Evolutionary conservation across 2,113 vertebrate species (phyloP).

Genomic region (Atractosteus spatula): DNA sequence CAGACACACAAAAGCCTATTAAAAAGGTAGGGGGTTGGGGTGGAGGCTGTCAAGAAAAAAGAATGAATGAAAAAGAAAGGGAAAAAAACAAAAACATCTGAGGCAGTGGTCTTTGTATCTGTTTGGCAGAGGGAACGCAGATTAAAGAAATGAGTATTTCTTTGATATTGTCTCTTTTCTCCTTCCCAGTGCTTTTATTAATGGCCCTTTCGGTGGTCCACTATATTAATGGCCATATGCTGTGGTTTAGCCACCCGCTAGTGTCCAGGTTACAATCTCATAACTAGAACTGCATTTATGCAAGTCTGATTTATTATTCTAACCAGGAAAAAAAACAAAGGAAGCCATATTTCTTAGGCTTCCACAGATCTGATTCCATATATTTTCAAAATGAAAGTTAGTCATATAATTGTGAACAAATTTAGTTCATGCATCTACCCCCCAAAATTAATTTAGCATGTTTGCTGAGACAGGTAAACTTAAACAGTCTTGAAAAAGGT

Average conservation of each 20-base stretch:
- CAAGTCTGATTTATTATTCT: neutral
- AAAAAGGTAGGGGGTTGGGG: constrained; percentile 24
- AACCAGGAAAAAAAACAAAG: neutral
- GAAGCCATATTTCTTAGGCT: too few relatives aligned
- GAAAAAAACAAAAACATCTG: constrained; percentile 8
- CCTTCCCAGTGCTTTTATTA: neutral
- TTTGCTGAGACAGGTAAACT: too few relatives aligned
- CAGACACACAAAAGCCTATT: constrained; percentile 56
- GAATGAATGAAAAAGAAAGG: constrained; percentile 12
- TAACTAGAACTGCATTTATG: neutral
- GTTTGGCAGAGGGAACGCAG: constrained; percentile 27
- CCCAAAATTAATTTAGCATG: too few relatives aligned
- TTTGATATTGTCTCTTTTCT: constrained; percentile 15
- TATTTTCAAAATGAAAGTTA: too few relatives aligned
- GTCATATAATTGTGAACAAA: too few relatives aligned
- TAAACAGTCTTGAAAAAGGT: too few relatives aligned
- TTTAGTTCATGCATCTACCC: too few relatives aligned
- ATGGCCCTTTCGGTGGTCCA: neutral
- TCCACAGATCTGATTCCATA: too few relatives aligned
- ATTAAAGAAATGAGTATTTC: constrained; percentile 32
- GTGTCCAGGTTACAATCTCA: neutral
- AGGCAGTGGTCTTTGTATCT: constrained; percentile 3
- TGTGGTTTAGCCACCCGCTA: neutral
- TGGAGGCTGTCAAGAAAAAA: constrained; percentile 28
- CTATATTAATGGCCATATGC: constrained; percentile 6